phyloP scores from a whole-genome alignment of 2,113 vertebrate species.

The Lophochroa leadbeateri region DNA sequence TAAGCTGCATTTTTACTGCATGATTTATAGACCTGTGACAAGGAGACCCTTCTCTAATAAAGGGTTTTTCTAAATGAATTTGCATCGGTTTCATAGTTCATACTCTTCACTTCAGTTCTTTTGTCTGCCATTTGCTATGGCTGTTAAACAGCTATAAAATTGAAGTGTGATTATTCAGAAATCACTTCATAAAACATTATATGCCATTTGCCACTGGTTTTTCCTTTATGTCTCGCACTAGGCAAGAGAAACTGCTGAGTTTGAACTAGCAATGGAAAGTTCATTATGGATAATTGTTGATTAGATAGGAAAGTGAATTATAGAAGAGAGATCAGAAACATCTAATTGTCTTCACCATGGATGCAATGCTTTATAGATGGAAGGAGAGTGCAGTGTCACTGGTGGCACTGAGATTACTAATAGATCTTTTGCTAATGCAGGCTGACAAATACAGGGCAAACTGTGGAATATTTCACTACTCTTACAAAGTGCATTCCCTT shows the following conservation, averaged over 20 bases:
- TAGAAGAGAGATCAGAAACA: neutral
- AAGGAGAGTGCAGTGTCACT: neutral
- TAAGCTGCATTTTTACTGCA: neutral
- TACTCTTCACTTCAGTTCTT: neutral
- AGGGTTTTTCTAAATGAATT: neutral
- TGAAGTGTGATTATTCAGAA: slow-evolving; percentile 7
- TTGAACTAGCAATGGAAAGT: neutral
- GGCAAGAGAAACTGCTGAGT: neutral
- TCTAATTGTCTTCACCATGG: neutral
- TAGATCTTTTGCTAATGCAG: neutral
- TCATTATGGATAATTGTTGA: slow-evolving; percentile 33
- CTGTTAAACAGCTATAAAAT: slow-evolving; percentile 33
- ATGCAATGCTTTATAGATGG: neutral
- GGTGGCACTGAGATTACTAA: neutral
- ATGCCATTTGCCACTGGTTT: neutral
- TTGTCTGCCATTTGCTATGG: slow-evolving; percentile 11
- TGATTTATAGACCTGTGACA: neutral
- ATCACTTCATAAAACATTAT: neutral
- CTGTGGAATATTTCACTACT: fast-evolving
- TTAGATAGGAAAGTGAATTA: neutral
- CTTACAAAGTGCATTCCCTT: fast-evolving
- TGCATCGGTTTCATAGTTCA: neutral
- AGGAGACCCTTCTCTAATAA: neutral
- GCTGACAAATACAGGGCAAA: fast-evolving
- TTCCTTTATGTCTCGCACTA: neutral